phyloP scores from a whole-genome alignment of 2,113 vertebrate genomes.

The Arenaria interpres region DNA sequence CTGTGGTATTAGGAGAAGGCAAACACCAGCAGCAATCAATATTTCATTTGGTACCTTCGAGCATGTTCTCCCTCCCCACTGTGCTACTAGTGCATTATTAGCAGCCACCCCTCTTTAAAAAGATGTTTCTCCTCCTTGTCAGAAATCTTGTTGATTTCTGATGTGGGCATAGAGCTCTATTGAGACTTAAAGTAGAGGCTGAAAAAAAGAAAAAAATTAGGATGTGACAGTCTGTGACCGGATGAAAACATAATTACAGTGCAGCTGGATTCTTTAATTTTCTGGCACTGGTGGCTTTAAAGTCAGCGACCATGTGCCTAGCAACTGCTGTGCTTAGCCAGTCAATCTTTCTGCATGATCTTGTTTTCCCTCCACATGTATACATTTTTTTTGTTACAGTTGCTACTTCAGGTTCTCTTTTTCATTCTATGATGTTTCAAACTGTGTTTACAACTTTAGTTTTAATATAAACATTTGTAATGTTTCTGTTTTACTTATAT shows the following conservation, averaged over 20 bases:
- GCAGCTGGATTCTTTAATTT: constrained; percentile 5
- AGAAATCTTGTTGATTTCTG: neutral
- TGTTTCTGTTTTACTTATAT: neutral
- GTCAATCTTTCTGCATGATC: neutral
- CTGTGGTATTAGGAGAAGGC: neutral
- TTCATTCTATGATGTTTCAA: neutral
- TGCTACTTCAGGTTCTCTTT: neutral
- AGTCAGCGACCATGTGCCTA: neutral
- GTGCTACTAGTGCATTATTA: neutral
- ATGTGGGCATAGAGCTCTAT: neutral
- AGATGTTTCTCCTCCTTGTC: neutral
- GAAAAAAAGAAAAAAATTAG: neutral
- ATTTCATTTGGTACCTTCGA: neutral
- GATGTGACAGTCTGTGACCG: neutral
- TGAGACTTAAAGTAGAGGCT: neutral
- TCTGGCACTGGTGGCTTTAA: neutral
- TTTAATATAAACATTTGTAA: neutral
- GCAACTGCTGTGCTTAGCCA: neutral
- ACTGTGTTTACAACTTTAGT: neutral
- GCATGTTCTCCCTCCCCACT: neutral
- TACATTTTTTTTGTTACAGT: neutral
- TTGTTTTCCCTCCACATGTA: neutral
- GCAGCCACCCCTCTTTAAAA: neutral
- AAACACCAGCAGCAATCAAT: neutral
- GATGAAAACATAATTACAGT: neutral